Evolutionary conservation across 2,113 vertebrate species (phyloP).

Genomic region (Natator depressus): DNA sequence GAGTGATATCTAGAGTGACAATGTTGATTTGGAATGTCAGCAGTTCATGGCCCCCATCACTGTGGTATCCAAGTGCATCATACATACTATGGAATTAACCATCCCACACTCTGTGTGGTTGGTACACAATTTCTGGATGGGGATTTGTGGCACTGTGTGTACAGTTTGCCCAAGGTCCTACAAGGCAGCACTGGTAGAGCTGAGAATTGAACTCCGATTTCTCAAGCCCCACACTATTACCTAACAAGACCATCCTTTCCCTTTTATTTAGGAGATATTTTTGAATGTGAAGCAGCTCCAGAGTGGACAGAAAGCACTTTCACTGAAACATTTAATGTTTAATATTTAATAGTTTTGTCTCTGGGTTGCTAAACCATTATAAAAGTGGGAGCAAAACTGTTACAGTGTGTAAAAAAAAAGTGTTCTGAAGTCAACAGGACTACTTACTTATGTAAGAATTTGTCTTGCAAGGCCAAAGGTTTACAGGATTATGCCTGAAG

Average conservation of each 20-base stretch:
- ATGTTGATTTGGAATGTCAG: background rate
- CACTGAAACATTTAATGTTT: background rate
- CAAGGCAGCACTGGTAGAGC: background rate
- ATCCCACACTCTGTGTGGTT: background rate
- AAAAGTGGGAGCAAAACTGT: background rate
- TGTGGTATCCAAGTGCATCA: background rate
- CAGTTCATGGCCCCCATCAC: background rate
- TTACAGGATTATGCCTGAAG: background rate
- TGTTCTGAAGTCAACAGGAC: background rate
- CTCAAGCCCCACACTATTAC: background rate
- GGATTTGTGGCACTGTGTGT: background rate
- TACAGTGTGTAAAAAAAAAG: background rate
- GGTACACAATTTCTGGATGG: background rate
- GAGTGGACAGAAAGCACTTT: background rate
- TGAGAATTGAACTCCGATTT: background rate
- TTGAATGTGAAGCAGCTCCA: background rate
- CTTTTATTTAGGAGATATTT: background rate
- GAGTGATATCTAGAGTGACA: background rate
- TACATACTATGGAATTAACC: background rate
- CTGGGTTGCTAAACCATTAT: background rate
- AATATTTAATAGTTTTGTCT: background rate
- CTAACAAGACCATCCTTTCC: background rate
- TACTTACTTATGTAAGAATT: background rate
- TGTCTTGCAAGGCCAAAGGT: background rate
- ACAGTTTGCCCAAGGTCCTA: background rate